phyloP scores from a whole-genome alignment of 1,140 invertebrate species.

The Cyphomyrmex costatus region DNA sequence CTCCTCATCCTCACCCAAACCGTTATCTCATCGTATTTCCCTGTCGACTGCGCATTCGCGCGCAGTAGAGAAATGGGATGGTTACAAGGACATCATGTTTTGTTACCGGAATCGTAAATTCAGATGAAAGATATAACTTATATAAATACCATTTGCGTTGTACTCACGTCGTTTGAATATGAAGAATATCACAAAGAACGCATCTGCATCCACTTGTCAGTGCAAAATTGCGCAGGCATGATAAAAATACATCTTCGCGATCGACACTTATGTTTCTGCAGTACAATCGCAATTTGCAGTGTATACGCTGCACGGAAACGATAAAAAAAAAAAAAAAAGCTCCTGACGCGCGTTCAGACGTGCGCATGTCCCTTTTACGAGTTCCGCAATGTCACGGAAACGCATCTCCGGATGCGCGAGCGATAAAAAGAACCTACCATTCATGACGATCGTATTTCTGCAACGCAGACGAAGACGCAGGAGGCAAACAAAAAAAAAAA shows the following conservation, averaged over 20 bases:
- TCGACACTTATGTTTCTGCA: conserved; percentile 51
- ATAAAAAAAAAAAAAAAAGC: conserved; percentile 69
- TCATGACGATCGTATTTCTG: conserved; percentile 35
- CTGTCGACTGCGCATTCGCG: conserved; percentile 31
- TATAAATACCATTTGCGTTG: background rate
- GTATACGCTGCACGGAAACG: background rate
- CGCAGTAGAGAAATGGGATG: conserved; percentile 17
- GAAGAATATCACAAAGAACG: background rate
- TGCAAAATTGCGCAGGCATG: background rate
- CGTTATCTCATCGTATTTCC: conserved; percentile 45
- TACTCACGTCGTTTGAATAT: background rate
- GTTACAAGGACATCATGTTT: conserved; percentile 15
- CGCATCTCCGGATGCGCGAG: conserved; percentile 32
- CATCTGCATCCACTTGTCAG: background rate
- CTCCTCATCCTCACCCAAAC: background rate
- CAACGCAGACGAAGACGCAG: conserved; percentile 15
- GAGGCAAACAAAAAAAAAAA: conserved; percentile 33
- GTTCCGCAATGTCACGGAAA: conserved; percentile 59
- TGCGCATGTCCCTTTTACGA: conserved; percentile 63
- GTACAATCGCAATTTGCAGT: conserved; percentile 54
- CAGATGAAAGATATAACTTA: conserved; percentile 18
- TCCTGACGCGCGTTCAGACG: conserved; percentile 48
- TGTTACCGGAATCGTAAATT: conserved; percentile 33
- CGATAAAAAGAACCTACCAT: conserved; percentile 44
- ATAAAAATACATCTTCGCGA: conserved; percentile 10